Conservation (phyloP, 2,888 invertebrate species). For the Liodrosophila aerea region DNA sequence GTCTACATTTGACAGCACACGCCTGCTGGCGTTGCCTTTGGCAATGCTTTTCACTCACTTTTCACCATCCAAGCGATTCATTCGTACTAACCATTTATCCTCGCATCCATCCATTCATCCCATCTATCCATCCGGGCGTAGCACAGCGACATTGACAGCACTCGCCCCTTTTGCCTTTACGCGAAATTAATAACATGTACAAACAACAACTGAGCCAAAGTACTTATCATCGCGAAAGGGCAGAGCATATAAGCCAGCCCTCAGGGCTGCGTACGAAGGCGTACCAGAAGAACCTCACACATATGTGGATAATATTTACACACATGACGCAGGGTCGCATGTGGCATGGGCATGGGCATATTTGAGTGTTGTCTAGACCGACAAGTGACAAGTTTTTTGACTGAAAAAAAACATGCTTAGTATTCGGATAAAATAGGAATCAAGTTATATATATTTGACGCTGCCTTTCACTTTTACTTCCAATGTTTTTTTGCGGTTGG, state of each 20-base stretch:
- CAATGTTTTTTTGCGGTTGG: slow-evolving; percentile 12
- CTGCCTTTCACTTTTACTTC: too few species aligned
- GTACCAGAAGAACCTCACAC: slow-evolving; percentile 35
- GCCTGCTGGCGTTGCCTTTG: slow-evolving; percentile 52
- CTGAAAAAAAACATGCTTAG: too few species aligned
- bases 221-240: slow-evolving; percentile 54
- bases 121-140: slow-evolving; percentile 23
- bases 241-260: neutral
- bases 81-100: slow-evolving; percentile 11
- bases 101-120: slow-evolving; percentile 26
- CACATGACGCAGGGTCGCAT: slow-evolving; percentile 32
- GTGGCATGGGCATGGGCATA: slow-evolving; percentile 22
- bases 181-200: slow-evolving; percentile 75
- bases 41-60: slow-evolving; percentile 34
- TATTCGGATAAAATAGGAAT: too few species aligned
- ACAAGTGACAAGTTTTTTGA: slow-evolving; percentile 15
- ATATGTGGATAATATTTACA: neutral
- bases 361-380: neutral
- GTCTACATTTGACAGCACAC: slow-evolving; percentile 78
- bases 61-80: slow-evolving; percentile 3
- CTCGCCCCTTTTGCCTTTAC: slow-evolving; percentile 56
- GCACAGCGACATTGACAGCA: slow-evolving; percentile 59
- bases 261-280: slow-evolving; percentile 15
- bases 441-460: too few species aligned
- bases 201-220: slow-evolving; percentile 66